phyloP scores from a whole-genome alignment of 2,888 invertebrate genomes.

The Euplagia quadripunctaria region DNA sequence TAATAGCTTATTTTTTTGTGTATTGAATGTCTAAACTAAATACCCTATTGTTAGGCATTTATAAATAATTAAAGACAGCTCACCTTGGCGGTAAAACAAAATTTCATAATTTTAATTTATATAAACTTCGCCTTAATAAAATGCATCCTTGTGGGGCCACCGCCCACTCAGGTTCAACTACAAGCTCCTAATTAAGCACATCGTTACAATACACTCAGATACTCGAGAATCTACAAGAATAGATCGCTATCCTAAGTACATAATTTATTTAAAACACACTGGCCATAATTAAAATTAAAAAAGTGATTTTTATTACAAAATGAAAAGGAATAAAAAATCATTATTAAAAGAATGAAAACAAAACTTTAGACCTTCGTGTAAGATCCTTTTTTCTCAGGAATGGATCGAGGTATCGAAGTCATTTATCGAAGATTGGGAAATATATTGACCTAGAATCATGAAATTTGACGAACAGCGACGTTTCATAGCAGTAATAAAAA shows the following conservation, averaged over 20 bases:
- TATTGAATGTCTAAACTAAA: too few species aligned
- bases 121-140: slow-evolving; percentile 33
- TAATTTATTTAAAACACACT: slow-evolving; percentile 19
- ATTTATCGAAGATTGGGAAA: too few species aligned
- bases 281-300: slow-evolving; percentile 5
- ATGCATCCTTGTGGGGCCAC: slow-evolving; percentile 65
- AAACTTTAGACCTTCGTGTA: not conserved
- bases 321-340: not conserved
- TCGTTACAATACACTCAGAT: slow-evolving; percentile 46
- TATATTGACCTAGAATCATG: too few species aligned
- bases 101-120: not conserved
- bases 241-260: slow-evolving; percentile 38
- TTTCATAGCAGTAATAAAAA: too few species aligned
- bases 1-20: too few species aligned
- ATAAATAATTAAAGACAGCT: too few species aligned
- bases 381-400: not conserved
- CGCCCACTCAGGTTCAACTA: slow-evolving; percentile 68
- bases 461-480: too few species aligned
- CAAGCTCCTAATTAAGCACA: slow-evolving; percentile 60
- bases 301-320: not conserved
- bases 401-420: not conserved
- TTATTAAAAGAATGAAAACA: not conserved
- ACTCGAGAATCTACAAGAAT: slow-evolving; percentile 40
- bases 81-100: too few species aligned
- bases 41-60: too few species aligned